phyloP scores from a whole-genome alignment of 2,888 invertebrate genomes.

The Physocephala rufipes region DNA sequence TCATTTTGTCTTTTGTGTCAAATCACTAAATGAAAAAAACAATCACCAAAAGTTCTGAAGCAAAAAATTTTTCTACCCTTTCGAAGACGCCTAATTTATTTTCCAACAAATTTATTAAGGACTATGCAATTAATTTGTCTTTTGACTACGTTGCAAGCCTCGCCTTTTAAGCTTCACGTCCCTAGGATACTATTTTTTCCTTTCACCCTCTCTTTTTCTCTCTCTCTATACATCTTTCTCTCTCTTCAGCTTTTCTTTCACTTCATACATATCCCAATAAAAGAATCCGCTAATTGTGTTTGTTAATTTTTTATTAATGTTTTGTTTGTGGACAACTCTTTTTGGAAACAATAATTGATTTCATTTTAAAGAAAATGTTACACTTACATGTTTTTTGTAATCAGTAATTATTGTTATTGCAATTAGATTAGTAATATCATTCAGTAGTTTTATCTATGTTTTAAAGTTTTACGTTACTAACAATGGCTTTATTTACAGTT shows the following conservation, averaged over 20 bases:
- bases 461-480: slow-evolving; percentile 16
- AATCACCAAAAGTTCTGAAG: too few relatives aligned
- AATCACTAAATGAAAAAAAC: too few relatives aligned
- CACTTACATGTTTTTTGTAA: neutral
- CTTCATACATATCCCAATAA: too few relatives aligned
- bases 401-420: neutral
- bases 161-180: neutral
- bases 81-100: too few relatives aligned
- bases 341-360: neutral
- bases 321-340: slow-evolving; percentile 13
- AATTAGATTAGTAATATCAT: neutral
- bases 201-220: neutral
- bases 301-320: slow-evolving; percentile 26
- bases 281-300: slow-evolving; percentile 27
- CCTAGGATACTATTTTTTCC: neutral
- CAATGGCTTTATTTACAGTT: slow-evolving; percentile 21
- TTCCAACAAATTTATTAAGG: too few relatives aligned
- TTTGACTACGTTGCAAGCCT: neutral
- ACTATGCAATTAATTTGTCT: too few relatives aligned
- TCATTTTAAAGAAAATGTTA: neutral
- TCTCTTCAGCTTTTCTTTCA: neutral
- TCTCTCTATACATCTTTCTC: neutral
- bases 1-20: too few relatives aligned
- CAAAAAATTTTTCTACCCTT: too few relatives aligned
- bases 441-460: neutral